Conservation (phyloP, 2,797 vertebrate genomes). For the Liparis tanakae region DNA sequence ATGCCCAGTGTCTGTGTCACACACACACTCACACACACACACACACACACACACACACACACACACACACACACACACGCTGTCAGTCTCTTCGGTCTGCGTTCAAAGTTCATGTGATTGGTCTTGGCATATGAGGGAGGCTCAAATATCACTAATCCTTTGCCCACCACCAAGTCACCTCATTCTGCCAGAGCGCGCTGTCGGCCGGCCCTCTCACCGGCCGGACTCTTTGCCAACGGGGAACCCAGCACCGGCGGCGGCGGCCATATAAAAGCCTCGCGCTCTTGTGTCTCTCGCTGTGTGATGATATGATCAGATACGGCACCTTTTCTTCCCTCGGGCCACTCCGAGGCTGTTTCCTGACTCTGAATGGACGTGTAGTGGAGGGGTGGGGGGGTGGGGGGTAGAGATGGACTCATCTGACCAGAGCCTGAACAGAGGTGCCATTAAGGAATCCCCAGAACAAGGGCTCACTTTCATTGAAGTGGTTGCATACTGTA, state of each 20-base stretch:
- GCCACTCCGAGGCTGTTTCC: slow-evolving; percentile 76
- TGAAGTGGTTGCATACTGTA: slow-evolving; percentile 59
- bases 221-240: slow-evolving; percentile 54
- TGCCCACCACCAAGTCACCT: slow-evolving; percentile 45
- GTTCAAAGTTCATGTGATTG: slow-evolving; percentile 68
- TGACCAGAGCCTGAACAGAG: slow-evolving; percentile 78
- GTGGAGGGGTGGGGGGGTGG: slow-evolving; percentile 4
- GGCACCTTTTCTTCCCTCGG: slow-evolving; percentile 76
- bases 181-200: slow-evolving; percentile 46
- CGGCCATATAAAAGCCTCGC: slow-evolving; percentile 62
- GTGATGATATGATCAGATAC: slow-evolving; percentile 81
- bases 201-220: slow-evolving; percentile 59
- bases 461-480: slow-evolving; percentile 78
- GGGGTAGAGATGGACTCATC: slow-evolving; percentile 72
- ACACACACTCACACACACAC: slow-evolving; percentile 29
- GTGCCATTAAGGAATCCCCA: slow-evolving; percentile 77
- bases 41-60: slow-evolving; percentile 29
- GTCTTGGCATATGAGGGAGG: slow-evolving; percentile 59
- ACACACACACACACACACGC: slow-evolving; percentile 32
- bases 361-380: slow-evolving; percentile 78
- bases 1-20: slow-evolving; percentile 60
- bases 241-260: slow-evolving; percentile 64
- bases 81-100: slow-evolving; percentile 35
- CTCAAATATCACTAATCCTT: slow-evolving; percentile 65
- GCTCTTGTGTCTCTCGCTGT: slow-evolving; percentile 66